These are phyloP conservation scores for Suillia variegata DNA, from an alignment of 2,888 invertebrate genomes.

Conservation along the genomic window DNA sequence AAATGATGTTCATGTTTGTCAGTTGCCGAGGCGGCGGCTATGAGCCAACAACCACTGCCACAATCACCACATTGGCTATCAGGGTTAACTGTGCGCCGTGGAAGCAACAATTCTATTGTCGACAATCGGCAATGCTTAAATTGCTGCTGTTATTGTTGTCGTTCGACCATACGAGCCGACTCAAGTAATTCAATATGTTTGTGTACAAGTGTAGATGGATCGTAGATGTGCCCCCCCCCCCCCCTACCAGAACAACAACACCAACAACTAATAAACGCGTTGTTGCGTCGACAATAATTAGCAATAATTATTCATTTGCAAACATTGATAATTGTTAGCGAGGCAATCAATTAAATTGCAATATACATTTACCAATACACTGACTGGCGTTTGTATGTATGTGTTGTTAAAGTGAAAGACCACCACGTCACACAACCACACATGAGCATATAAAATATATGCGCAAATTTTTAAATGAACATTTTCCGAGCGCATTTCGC, in stretches of 20 bases:
- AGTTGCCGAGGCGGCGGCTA: no score
- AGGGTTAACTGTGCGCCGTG: not conserved
- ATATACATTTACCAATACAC: not conserved
- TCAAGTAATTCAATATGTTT: no score
- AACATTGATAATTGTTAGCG: slow-evolving; percentile 17
- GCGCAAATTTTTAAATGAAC: not conserved
- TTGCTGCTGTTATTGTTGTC: no score
- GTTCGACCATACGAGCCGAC: no score
- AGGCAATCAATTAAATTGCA: slow-evolving; percentile 19
- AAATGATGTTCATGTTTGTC: slow-evolving; percentile 14
- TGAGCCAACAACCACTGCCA: not conserved
- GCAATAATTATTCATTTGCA: slow-evolving; percentile 49
- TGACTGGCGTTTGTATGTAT: no score
- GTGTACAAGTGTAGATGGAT: no score
- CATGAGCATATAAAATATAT: not conserved
- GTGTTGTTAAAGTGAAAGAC: not conserved
- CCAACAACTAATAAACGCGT: slow-evolving; percentile 14
- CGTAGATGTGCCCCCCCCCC: no score
- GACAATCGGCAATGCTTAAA: not conserved
- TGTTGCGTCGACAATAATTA: slow-evolving; percentile 51
- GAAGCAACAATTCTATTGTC: not conserved
- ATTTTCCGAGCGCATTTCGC: no score
- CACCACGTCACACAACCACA: not conserved
- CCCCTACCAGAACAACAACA: not conserved
- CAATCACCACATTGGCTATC: not conserved